Evolutionary conservation across 2,797 vertebrate species (phyloP).

Genomic region (Trichosurus vulpecula): DNA sequence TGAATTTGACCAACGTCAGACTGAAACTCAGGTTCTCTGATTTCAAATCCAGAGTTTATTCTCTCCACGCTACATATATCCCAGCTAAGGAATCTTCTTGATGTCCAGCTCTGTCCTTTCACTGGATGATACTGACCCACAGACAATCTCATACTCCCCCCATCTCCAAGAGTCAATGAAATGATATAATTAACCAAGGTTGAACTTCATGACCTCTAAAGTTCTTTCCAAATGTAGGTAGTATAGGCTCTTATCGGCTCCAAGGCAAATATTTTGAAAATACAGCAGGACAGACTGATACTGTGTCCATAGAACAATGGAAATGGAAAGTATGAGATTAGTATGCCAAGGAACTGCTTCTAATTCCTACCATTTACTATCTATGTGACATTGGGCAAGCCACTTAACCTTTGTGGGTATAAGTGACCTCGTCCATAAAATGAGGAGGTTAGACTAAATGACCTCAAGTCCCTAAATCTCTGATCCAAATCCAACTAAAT

Average conservation of each 20-base stretch:
- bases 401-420: neutral
- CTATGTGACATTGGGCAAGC: neutral
- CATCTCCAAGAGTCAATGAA: neutral
- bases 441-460: neutral
- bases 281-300: neutral
- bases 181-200: neutral
- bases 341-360: neutral
- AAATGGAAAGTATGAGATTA: neutral
- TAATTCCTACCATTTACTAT: neutral
- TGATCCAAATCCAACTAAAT: neutral
- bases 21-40: neutral
- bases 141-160: neutral
- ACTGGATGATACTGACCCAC: neutral
- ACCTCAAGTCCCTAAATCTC: neutral
- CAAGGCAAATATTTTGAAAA: neutral
- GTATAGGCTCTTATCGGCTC: neutral
- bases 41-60: neutral
- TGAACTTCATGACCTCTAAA: neutral
- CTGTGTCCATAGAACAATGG: neutral
- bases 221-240: neutral
- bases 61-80: neutral
- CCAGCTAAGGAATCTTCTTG: neutral
- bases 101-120: neutral
- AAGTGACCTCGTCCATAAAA: neutral
- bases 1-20: neutral